Evolutionary conservation across 2,113 vertebrate genomes (phyloP), one percentile per base, ranked within the genome.

Genomic region (Syngnathus floridae): DNA sequence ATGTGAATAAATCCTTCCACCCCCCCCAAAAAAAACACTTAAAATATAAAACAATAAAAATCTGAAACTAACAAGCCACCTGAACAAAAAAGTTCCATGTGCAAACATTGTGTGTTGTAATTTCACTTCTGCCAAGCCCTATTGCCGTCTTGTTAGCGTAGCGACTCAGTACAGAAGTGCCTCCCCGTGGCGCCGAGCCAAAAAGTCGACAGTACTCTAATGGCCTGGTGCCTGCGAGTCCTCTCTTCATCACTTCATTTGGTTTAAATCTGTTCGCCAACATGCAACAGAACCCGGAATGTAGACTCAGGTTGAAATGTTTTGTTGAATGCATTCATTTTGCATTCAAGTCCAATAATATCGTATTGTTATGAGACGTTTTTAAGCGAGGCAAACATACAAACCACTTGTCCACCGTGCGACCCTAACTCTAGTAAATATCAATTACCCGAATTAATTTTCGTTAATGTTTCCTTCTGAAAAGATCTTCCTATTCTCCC

Each of bases 131-230:
- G 66, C 75, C 72, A 77, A 66, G 62, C 61, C 40, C 56, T 21
- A 76, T 67, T 76, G 72, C 65, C 54, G 43, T 78, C 71, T 69
- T 73, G 66, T 78, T 78, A 74, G 70, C 65, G 70, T 75, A 78
- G 41, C 67, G 63, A 26, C 66, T 75, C 63, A 54, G 67, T 62
- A 40, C 52, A 74, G 38, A 65, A 62, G 35, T 80, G 70, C 65
- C 70, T 79, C 63, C 63, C 62, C 49, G 61, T 43, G 73, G 69
- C 75, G 19, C 51, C 22, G 26, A 79, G 79, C 76, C 77, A 80
- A 80, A 65, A 56, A 66, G 45, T 62, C 48, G 46, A 57, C 49
- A 43, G 52, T 57, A 63, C 66, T 55, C 72, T 69, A 76, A 82
- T 73, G 66, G 35, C 6, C 59, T 40, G 48, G 12, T 65, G 66